Conservation (phyloP, 2,113 vertebrate genomes). For the Astur gentilis region DNA sequence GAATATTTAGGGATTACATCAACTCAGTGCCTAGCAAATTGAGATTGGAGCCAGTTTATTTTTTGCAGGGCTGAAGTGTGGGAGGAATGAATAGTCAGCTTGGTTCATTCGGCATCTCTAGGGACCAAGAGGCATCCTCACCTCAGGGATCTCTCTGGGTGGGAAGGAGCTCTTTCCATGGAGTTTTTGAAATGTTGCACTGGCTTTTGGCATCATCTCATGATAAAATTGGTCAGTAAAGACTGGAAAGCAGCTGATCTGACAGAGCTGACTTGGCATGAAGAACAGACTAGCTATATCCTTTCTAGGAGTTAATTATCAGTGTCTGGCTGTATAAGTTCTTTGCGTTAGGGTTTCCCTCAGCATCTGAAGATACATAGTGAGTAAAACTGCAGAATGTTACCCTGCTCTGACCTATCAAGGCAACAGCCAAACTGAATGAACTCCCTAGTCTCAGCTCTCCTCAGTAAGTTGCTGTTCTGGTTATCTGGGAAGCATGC, state of each 20-base stretch:
- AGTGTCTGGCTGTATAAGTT: not conserved
- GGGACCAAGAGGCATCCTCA: not conserved
- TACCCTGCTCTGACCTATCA: not conserved
- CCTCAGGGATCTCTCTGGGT: not conserved
- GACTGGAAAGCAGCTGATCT: not conserved
- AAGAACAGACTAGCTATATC: not conserved
- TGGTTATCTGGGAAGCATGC: not conserved
- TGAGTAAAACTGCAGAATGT: not conserved
- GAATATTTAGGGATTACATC: not conserved
- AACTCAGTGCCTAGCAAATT: not conserved
- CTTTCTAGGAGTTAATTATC: not conserved
- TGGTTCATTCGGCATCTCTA: fast-evolving
- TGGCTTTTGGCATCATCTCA: not conserved
- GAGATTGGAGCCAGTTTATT: not conserved
- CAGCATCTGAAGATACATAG: not conserved
- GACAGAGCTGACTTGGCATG: not conserved
- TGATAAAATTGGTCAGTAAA: not conserved
- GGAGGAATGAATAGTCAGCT: not conserved
- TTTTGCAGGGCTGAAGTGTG: not conserved
- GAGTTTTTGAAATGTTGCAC: not conserved
- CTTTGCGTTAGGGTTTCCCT: not conserved
- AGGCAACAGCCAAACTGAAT: not conserved
- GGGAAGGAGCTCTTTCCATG: not conserved
- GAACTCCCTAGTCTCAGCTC: not conserved
- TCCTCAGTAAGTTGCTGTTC: not conserved